These are phyloP conservation scores for Pyrocoelia pectoralis DNA, from an alignment of 2,888 invertebrate species.

Conservation along the genomic window DNA sequence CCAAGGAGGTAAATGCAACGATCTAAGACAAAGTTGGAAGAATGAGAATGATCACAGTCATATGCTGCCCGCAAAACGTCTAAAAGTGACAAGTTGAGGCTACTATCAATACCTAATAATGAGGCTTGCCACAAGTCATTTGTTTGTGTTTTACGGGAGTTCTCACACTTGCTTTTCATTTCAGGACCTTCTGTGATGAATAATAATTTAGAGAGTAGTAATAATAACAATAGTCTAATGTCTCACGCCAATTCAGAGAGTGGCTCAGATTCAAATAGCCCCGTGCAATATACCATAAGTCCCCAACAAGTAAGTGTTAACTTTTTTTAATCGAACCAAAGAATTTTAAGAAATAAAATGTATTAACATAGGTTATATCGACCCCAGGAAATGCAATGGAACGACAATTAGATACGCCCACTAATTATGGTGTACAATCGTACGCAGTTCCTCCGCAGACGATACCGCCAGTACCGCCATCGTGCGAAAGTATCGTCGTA, in stretches of 20 bases:
- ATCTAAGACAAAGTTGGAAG: no score
- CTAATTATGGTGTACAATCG: constrained; percentile 50
- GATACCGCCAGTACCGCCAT: constrained; percentile 58
- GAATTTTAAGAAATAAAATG: constrained; percentile 16
- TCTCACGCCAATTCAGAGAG: constrained; percentile 59
- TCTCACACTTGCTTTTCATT: constrained; percentile 28
- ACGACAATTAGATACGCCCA: constrained; percentile 51
- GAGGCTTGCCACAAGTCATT: no score
- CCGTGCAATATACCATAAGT: constrained; percentile 59
- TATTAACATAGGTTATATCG: constrained; percentile 51
- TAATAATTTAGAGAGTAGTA: constrained; percentile 56
- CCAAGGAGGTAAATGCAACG: no score
- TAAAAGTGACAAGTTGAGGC: no score
- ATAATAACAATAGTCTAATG: constrained; percentile 61
- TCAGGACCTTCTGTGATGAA: constrained; percentile 61
- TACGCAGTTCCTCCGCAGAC: constrained; percentile 53
- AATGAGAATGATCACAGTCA: no score
- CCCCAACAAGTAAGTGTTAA: constrained; percentile 53
- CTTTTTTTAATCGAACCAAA: background rate
- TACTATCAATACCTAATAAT: no score
- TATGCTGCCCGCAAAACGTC: no score
- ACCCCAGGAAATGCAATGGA: constrained; percentile 46
- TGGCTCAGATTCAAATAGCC: constrained; percentile 62
- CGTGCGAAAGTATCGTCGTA: constrained; percentile 64
- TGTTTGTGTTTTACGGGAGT: background rate